Base-by-base conservation (phyloP, 2,113 vertebrate genomes). In the Pollimyrus isidori region DNA sequence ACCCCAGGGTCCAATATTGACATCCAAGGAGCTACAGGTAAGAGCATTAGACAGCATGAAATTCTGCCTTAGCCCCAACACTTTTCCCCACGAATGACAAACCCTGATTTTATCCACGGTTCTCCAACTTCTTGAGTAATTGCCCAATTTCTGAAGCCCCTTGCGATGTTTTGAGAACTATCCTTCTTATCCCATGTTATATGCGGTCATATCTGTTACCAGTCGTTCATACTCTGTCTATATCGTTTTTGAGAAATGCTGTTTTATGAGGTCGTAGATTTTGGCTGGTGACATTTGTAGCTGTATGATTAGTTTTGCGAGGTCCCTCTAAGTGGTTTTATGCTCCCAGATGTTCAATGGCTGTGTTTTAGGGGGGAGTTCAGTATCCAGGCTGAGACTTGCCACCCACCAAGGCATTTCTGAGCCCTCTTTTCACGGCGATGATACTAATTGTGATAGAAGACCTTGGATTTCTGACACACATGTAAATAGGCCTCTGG, bases 401-500 rank as follows among this genome's bases (percentile, higher is more conserved):
- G n/a, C n/a, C 84, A 86, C n/a, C 23, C 82, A 84, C 26, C 7
- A 15, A 76, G 69, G 30, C 35, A 48, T 48, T 42, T 46, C 39
- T 46, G 42, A n/a, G 42, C 7, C 82, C 42, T 58, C 87, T 84
- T 45, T 80, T 50, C 7, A 89, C 90, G 56, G 82, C 35, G 65
- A 88, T 45, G 26, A 86, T 87, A 83, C 92, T 91, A 91, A 91
- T 92, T 94, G 94, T 93, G 94, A 94, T 93, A 94, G 86, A 4
- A 89, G 15, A 30, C 76, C 15, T 89, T 83, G 84, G 93, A 92
- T 93, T 92, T 92, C 92, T 94, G 89, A 92, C 45, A 17, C 87
- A 93, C 92, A 93, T 90, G 82, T 92, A 95, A 94, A 95, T 94
- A 93, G 58, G 91, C 89, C 89, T 90, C 69, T 73, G 58, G 87